Evolutionary conservation across 1,140 invertebrate genomes (phyloP), one percentile per base, ranked within the genome.

Genomic region (Drosophila saltans): DNA sequence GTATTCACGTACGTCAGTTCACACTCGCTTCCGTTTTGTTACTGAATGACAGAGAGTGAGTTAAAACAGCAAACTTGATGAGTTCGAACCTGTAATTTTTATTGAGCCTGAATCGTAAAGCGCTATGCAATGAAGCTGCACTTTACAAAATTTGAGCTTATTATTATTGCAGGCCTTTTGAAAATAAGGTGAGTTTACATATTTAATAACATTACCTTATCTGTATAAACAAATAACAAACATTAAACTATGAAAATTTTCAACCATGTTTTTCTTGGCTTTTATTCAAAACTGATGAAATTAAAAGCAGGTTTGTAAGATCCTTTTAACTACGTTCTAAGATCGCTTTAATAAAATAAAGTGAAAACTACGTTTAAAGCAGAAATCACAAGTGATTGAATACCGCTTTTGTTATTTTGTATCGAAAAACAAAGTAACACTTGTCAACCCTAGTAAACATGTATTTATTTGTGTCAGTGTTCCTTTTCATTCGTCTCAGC

Each of bases 401-500:
- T 58, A 36, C 30, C 56, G 28, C 1, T 16, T 11, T 16, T 9
- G 5, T 21, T 2, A 7, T 16, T 2, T 9, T 4, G 21, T n/a
- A 36, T 9, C 16, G 26, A 7, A 36, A 33, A 36, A n/a, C 56
- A 30, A 1, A 39, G 56, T 2, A 36, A 10, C 11, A 36, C 16
- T 36, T 58, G 56, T 39, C 56, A 58, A 36, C 56, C 16, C 56
- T 30, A n/a, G 6, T 9, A 36, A 36, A 36, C 11, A 58, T 5
- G 28, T 62, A 24, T 24, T 48, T 24, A 48, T 5, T 36, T 36
- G 33, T 24, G 30, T 24, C 30, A 66, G 58, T 66, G 75, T 77
- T 78, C 21, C 48, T 59, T 72, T 78, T 67, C 74, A 70, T 56
- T 57, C 60, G 74, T 77, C 36, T 78, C 75, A 61, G 69, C 52